Base-by-base conservation (phyloP, 2,113 vertebrate genomes). In the Sander vitreus region DNA sequence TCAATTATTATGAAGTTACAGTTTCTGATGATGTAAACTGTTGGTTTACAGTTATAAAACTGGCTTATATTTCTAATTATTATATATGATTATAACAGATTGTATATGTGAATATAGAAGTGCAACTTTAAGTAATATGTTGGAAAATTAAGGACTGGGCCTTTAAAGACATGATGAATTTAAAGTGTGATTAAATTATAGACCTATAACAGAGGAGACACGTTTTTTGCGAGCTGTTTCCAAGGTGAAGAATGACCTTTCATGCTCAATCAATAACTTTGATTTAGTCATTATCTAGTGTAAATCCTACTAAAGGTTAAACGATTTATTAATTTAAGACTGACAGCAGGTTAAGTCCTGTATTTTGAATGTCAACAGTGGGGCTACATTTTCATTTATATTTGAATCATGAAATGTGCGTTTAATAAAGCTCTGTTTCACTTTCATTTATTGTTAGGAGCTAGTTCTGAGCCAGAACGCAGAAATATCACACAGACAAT, bases 211-310 rank as follows among this genome's bases (percentile, higher is more conserved):
- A 47, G 39, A 55, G 14, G 13, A 43, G 33, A 43, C 55, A 25
- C 0, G 11, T 3, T 21, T 43, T 23, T 66, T 27, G 39, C 10
- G 2, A 43, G 13, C 2, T n/a, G 12, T 54, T 57, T 55, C 8
- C 19, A 23, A 69, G 50, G 13, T n/a, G n/a, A 58, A 59, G 68
- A 71, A 43, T 33, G 39, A 48, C 23, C 55, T 74, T 74, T 74
- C 14, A 36, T 74, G 47, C 27, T 60, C 12, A 48, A 59, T 48
- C 70, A 60, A 16, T 30, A 48, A 33, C 25, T 15, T 33, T 0
- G 23, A 30, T 60, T 1, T 3, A 19, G 16, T 48, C 10, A 16
- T 25, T 43, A 70, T 55, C 68, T 5, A 23, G 14, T 23, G 30
- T 71, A 18, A 70, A 57, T 70, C 50, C 50, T 8, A 47, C 11